A percentile compares a stretch with the other conserved stretches of the same genome.
These are phyloP conservation scores for Carcinoscorpius rotundicauda DNA, from an alignment of 1,140 invertebrate species.

Conservation along the genomic window DNA sequence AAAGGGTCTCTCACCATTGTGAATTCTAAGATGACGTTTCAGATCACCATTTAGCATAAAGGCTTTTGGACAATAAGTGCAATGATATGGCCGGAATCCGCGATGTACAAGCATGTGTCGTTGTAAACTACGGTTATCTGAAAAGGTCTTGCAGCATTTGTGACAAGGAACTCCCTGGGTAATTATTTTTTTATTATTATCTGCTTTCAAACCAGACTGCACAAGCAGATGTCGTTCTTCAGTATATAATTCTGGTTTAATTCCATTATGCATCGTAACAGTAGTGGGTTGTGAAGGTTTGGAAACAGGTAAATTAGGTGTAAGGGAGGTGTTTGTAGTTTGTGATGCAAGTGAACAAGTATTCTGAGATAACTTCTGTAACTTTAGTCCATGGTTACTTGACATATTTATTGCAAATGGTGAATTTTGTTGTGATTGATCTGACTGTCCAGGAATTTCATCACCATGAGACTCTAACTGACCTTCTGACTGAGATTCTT, in stretches of 20 bases:
- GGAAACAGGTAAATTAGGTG: no score
- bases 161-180: slow-evolving; percentile 9
- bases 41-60: slow-evolving; percentile 36
- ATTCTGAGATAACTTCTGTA: no score
- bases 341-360: no score
- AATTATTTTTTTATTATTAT: slow-evolving; percentile 4
- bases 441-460: no score
- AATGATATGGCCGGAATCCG: slow-evolving; percentile 11
- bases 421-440: no score
- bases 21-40: slow-evolving; percentile 32
- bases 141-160: slow-evolving; percentile 15
- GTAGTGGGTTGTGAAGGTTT: no score
- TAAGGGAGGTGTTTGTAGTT: no score
- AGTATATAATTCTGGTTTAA: slow-evolving; percentile 17
- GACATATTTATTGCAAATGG: no score
- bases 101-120: slow-evolving; percentile 16
- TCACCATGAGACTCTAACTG: no score
- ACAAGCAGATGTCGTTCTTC: slow-evolving; percentile 16
- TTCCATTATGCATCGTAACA: slow-evolving; percentile 15
- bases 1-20: slow-evolving; percentile 37
- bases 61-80: slow-evolving; percentile 25
- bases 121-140: slow-evolving; percentile 15
- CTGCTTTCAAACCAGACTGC: slow-evolving; percentile 13
- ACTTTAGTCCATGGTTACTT: no score
- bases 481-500: no score